Percentiles rank a stretch among this genome's conserved stretches.
phyloP scores from a whole-genome alignment of 2,888 invertebrate species.

The Phalangium opilio region DNA sequence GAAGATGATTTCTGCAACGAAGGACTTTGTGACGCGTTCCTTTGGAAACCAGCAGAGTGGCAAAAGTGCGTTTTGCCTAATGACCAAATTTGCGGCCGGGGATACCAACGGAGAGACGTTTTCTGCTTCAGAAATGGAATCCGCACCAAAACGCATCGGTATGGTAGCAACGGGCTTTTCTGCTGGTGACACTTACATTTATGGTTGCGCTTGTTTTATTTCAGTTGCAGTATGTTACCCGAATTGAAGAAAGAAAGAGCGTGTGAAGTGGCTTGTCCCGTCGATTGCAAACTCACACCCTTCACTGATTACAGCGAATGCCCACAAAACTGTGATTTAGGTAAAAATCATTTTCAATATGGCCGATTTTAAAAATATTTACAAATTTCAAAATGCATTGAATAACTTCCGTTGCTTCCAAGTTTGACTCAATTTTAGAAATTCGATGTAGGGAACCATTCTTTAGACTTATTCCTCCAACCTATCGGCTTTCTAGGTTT shows the following conservation, averaged over 20 bases:
- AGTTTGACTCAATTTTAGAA: neutral
- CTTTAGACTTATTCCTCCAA: neutral
- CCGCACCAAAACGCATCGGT: neutral
- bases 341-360: constrained; percentile 7
- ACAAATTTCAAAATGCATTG: too few relatives aligned
- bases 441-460: neutral
- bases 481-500: too few relatives aligned
- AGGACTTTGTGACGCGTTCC: constrained; percentile 20
- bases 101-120: constrained; percentile 42
- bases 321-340: constrained; percentile 23
- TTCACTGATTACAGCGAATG: constrained; percentile 50
- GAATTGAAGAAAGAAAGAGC: constrained; percentile 32
- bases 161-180: neutral
- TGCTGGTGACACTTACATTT: constrained; percentile 5
- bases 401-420: too few relatives aligned
- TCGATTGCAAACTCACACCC: constrained; percentile 44
- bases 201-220: neutral
- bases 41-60: constrained; percentile 20
- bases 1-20: constrained; percentile 40
- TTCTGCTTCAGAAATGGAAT: constrained; percentile 31
- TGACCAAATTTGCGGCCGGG: constrained; percentile 42
- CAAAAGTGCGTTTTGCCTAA: constrained; percentile 11
- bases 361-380: too few relatives aligned
- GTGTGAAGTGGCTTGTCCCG: constrained; percentile 43
- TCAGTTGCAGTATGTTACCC: constrained; percentile 4